These are phyloP conservation scores for Neuroscelio doddi DNA, from an alignment of 2,888 invertebrate species.

Conservation along the genomic window DNA sequence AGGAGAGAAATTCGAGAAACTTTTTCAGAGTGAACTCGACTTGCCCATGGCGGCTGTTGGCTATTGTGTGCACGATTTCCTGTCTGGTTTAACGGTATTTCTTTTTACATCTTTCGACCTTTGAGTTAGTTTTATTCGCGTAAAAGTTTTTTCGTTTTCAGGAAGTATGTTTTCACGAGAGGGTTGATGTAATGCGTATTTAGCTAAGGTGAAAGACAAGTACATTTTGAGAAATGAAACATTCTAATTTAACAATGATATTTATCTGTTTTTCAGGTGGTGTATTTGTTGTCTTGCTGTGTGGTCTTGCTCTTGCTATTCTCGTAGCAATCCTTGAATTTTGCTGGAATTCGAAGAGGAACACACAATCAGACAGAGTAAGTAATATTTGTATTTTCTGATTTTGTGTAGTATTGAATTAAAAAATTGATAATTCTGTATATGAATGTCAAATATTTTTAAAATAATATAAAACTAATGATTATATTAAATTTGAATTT, in stretches of 20 bases:
- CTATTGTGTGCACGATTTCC: constrained; percentile 58
- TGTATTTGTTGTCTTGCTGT: constrained; percentile 96
- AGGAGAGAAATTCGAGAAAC: constrained; percentile 23
- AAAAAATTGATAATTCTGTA: no score
- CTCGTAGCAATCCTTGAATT: constrained; percentile 95
- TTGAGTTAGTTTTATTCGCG: constrained; percentile 21
- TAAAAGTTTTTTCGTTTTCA: constrained; percentile 31
- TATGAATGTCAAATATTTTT: no score
- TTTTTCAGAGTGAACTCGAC: constrained; percentile 21
- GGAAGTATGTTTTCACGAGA: constrained; percentile 16
- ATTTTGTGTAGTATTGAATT: not conserved
- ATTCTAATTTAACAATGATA: constrained; percentile 22
- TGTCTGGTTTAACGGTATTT: constrained; percentile 43
- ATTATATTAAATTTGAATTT: no score
- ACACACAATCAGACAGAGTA: constrained; percentile 84
- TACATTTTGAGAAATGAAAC: constrained; percentile 2
- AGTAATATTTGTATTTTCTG: constrained; percentile 50
- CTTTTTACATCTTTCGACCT: constrained; percentile 36
- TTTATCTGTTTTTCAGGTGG: constrained; percentile 81
- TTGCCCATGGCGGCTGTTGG: constrained; percentile 47
- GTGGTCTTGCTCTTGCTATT: constrained; percentile 92
- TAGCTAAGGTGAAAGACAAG: constrained; percentile 7
- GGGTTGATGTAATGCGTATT: constrained; percentile 13
- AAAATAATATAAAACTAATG: no score
- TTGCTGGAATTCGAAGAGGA: constrained; percentile 94